Conservation (phyloP, 2,888 invertebrate species). For the Lumbricus terrestris region DNA sequence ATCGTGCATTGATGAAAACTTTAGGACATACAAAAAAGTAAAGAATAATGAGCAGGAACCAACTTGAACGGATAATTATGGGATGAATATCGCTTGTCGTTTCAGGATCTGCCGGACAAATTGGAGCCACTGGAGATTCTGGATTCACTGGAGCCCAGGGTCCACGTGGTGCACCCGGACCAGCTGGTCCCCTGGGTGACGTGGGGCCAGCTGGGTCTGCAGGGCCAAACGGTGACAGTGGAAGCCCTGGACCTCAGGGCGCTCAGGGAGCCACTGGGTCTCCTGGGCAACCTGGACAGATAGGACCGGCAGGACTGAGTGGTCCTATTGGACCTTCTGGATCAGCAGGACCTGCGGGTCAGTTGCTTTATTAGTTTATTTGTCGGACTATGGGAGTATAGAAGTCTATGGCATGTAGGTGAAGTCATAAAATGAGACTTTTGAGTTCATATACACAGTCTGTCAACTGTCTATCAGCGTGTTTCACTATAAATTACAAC, state of each 20-base stretch:
- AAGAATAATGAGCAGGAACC: not conserved
- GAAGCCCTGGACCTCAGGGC: constrained; percentile 4
- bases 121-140: constrained; percentile 12
- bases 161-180: not conserved
- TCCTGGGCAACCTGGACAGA: not conserved
- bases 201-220: not conserved
- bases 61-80: not conserved
- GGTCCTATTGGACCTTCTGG: not conserved
- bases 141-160: constrained; percentile 6
- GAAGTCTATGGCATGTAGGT: not conserved
- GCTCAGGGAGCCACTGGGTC: not conserved
- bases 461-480: too few species aligned
- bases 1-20: not conserved
- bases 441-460: too few species aligned
- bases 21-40: not conserved
- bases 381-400: not conserved
- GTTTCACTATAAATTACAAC: too few species aligned
- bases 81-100: not conserved
- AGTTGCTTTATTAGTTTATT: not conserved
- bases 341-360: constrained; percentile 20
- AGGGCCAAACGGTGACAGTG: not conserved
- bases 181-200: not conserved
- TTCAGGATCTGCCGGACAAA: constrained; percentile 15
- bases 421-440: not conserved
- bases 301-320: not conserved